These are phyloP conservation scores for Galaxea fascicularis DNA, from an alignment of 92 coral and sea anemone genomes.

Conservation along the genomic window DNA sequence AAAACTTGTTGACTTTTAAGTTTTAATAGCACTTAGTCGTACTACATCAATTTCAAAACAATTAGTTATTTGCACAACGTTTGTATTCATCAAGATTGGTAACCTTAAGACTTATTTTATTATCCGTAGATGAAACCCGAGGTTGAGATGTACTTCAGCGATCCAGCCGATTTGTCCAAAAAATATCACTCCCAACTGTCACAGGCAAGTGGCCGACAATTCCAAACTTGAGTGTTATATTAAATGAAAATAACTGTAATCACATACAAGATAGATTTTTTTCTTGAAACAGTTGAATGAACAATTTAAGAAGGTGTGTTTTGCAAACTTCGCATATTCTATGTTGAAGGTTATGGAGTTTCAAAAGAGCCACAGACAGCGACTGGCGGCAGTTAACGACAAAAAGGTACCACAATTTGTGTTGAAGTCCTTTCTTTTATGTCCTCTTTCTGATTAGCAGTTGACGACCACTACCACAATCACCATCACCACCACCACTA, in stretches of 20 bases:
- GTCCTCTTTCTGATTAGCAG: not conserved
- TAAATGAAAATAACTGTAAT: not conserved
- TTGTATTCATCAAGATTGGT: no score
- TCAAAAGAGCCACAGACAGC: constrained; percentile 91
- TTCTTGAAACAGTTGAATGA: no score
- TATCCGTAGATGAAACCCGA: constrained; percentile 91
- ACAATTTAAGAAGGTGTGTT: not conserved
- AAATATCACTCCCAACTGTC: constrained; percentile 80
- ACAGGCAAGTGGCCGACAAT: constrained; percentile 61
- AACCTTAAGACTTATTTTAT: no score
- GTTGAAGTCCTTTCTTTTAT: not conserved
- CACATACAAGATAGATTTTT: no score
- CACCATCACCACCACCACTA: not conserved
- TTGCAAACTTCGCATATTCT: not conserved
- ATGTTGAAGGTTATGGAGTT: constrained; percentile 89
- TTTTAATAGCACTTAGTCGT: not conserved
- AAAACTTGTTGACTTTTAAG: not conserved
- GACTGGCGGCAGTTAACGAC: constrained; percentile 66
- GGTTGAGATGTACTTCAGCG: constrained; percentile 90
- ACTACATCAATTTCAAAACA: no score
- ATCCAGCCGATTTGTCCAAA: constrained; percentile 84
- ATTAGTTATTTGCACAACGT: no score
- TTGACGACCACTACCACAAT: not conserved
- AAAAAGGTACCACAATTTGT: constrained; percentile 61
- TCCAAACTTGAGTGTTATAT: not conserved